Evolutionary conservation across 2,113 vertebrate species (phyloP).

Genomic region (Gnathonemus echidnorhynchus): DNA sequence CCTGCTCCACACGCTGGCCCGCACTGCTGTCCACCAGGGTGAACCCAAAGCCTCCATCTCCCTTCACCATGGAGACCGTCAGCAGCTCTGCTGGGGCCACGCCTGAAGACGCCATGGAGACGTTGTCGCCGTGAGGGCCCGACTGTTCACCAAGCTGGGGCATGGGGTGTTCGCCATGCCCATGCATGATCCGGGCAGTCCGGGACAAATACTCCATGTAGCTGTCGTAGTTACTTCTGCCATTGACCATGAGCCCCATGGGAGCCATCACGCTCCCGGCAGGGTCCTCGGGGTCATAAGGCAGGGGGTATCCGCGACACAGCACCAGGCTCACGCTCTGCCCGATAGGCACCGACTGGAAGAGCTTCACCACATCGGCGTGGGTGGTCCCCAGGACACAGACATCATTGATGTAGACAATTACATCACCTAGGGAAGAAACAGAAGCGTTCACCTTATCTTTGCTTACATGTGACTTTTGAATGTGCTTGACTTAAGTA

Average conservation of each 20-base stretch:
- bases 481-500: neutral
- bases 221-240: conserved; percentile 91
- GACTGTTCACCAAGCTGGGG: conserved; percentile 66
- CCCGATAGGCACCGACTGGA: conserved; percentile 96
- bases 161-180: conserved; percentile 79
- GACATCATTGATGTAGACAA: conserved; percentile 99
- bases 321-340: conserved; percentile 96
- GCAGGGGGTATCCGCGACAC: conserved; percentile 93
- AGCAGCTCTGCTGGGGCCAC: conserved; percentile 88
- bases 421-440: conserved; percentile 84
- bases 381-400: conserved; percentile 97
- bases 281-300: conserved; percentile 95
- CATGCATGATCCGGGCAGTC: conserved; percentile 88
- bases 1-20: conserved; percentile 96
- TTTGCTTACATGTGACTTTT: neutral
- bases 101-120: conserved; percentile 93
- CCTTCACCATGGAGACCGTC: conserved; percentile 98
- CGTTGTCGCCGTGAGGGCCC: conserved; percentile 78
- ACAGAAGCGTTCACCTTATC: neutral
- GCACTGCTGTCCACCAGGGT: conserved; percentile 97
- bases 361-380: conserved; percentile 97
- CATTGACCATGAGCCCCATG: conserved; percentile 89
- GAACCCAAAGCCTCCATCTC: conserved; percentile 94
- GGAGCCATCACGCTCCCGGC: conserved; percentile 80
- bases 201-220: conserved; percentile 97